Percentiles rank a stretch among this genome's conserved stretches.
Evolutionary conservation across 2,888 invertebrate genomes (phyloP).

Genomic region (Ophion slaviceki): DNA sequence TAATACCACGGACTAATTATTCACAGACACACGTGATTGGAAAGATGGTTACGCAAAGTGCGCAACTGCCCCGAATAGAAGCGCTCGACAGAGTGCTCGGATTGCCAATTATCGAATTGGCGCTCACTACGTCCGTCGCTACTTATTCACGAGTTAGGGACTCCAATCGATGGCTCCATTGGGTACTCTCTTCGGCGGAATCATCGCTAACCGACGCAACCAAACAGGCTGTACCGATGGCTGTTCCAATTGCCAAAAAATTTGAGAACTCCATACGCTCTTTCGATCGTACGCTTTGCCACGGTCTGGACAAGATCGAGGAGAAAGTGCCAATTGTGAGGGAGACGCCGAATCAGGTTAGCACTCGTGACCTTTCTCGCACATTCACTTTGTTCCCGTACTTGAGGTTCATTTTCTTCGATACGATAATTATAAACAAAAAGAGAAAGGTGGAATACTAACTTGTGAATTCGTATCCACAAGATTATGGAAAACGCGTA

Average conservation of each 20-base stretch:
- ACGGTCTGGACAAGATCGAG: constrained; percentile 88
- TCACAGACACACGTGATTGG: constrained; percentile 31
- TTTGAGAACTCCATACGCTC: constrained; percentile 85
- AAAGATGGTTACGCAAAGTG: constrained; percentile 66
- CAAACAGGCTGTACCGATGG: constrained; percentile 84
- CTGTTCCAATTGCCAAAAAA: constrained; percentile 86
- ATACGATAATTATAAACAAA: too few species aligned
- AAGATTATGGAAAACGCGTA: constrained; percentile 80
- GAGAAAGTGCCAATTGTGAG: constrained; percentile 88
- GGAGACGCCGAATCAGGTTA: constrained; percentile 85
- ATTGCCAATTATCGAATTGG: constrained; percentile 78
- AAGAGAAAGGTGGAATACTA: too few species aligned
- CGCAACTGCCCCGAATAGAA: constrained; percentile 76
- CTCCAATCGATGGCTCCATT: constrained; percentile 83
- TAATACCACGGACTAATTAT: not conserved
- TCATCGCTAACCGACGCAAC: constrained; percentile 84
- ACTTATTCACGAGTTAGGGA: constrained; percentile 79
- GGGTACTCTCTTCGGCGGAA: constrained; percentile 87
- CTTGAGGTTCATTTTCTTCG: too few species aligned
- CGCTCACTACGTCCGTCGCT: constrained; percentile 75
- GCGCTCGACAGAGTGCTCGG: constrained; percentile 77
- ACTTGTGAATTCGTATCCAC: not conserved
- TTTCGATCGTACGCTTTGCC: constrained; percentile 88
- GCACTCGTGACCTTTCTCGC: not conserved
- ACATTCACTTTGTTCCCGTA: too few species aligned